Conservation (phyloP, 2,113 vertebrate genomes). For the Scophthalmus maximus region DNA sequence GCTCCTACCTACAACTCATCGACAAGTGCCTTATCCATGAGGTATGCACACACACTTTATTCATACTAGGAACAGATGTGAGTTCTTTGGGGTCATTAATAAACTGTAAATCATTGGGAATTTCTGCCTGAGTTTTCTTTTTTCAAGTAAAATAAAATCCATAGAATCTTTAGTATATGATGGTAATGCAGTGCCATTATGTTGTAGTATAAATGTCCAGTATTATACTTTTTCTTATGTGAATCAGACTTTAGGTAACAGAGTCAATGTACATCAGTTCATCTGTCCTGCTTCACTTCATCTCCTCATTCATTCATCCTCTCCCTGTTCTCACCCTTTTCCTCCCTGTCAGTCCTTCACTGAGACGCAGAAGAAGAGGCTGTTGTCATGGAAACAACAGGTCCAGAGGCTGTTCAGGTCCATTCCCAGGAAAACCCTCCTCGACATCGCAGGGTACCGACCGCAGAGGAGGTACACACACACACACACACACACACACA, state of each 20-base stretch:
- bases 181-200: too few relatives aligned
- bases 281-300: neutral
- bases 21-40: constrained; percentile 98
- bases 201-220: neutral
- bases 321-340: constrained; percentile 5
- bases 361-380: constrained; percentile 97
- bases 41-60: constrained; percentile 76
- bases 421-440: constrained; percentile 96
- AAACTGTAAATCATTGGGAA: too few relatives aligned
- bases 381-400: constrained; percentile 99
- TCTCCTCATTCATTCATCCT: neutral
- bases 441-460: constrained; percentile 95
- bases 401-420: constrained; percentile 99
- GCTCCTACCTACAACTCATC: constrained; percentile 98
- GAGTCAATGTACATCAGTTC: neutral
- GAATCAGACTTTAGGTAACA: too few relatives aligned
- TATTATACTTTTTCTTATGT: neutral
- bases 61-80: neutral
- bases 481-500: constrained; percentile 7
- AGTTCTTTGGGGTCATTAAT: too few relatives aligned
- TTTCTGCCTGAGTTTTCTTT: too few relatives aligned
- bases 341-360: constrained; percentile 89
- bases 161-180: too few relatives aligned
- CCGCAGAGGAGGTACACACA: constrained; percentile 90
- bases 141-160: too few relatives aligned